A percentile compares a stretch with the other conserved stretches of the same genome.
phyloP scores from a whole-genome alignment of 2,797 vertebrate genomes.

The Rhinoraja longicauda region DNA sequence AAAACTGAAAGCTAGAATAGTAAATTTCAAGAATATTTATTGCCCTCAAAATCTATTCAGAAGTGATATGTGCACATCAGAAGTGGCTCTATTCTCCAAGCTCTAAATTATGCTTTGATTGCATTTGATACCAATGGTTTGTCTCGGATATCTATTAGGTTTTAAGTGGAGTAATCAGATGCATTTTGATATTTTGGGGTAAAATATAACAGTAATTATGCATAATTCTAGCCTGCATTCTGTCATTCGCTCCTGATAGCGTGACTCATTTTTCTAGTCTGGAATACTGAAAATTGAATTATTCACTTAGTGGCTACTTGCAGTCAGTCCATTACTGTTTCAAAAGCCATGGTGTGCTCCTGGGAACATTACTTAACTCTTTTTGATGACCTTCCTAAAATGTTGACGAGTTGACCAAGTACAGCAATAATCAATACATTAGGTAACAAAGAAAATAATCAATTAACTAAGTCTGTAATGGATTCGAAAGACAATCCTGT shows the following conservation, averaged over 20 bases:
- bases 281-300: constrained; percentile 37
- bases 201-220: constrained; percentile 32
- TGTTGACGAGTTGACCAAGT: constrained; percentile 39
- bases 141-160: constrained; percentile 7
- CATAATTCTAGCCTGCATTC: constrained; percentile 29
- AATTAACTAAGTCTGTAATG: constrained; percentile 31
- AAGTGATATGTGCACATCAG: background rate
- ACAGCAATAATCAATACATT: constrained; percentile 37
- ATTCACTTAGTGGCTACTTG: constrained; percentile 37
- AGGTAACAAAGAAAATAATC: constrained; percentile 39
- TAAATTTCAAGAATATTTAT: background rate
- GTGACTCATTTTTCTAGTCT: constrained; percentile 33
- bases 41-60: background rate
- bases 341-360: constrained; percentile 32
- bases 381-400: constrained; percentile 37
- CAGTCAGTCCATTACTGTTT: constrained; percentile 39
- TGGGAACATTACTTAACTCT: constrained; percentile 38
- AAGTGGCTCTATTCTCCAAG: background rate
- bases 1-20: background rate
- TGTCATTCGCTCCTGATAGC: constrained; percentile 3
- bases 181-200: constrained; percentile 16
- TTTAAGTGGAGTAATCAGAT: constrained; percentile 29
- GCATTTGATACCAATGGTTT: constrained; percentile 12
- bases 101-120: constrained; percentile 7
- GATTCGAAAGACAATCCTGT: constrained; percentile 1